phyloP scores from a whole-genome alignment of 2,888 invertebrate genomes.

The Drosophila kuntzei region DNA sequence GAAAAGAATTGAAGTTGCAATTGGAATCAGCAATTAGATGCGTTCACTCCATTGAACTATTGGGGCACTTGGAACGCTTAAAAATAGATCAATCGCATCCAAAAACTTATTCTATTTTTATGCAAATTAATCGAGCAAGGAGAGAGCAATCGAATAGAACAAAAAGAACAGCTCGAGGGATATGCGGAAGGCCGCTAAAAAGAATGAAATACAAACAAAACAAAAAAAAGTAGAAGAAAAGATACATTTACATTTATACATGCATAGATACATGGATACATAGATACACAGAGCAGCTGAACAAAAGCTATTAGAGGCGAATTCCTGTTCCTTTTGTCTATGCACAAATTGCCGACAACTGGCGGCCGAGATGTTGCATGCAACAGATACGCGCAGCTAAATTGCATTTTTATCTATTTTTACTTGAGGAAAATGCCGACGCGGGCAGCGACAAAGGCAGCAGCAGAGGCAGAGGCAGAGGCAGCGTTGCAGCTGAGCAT shows the following conservation, averaged over 20 bases:
- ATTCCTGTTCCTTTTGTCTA: slow-evolving; percentile 80
- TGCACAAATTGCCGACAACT: slow-evolving; percentile 75
- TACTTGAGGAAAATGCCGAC: slow-evolving; percentile 73
- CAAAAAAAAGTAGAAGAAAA: slow-evolving; percentile 7
- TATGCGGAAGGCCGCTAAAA: slow-evolving; percentile 14
- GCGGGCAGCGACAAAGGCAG: slow-evolving; percentile 16
- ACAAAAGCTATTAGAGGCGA: slow-evolving; percentile 69
- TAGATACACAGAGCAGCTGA: slow-evolving; percentile 25
- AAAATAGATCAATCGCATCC: slow-evolving; percentile 59
- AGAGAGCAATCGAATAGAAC: slow-evolving; percentile 18
- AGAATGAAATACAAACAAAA: slow-evolving; percentile 1
- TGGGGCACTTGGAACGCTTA: slow-evolving; percentile 51
- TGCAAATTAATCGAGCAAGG: slow-evolving; percentile 72
- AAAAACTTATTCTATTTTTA: slow-evolving; percentile 69
- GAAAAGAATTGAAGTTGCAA: slow-evolving; percentile 8
- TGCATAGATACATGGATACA: background rate
- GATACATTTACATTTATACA: slow-evolving; percentile 41
- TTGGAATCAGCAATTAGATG: slow-evolving; percentile 26
- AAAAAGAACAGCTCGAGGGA: slow-evolving; percentile 16
- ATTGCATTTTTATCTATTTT: slow-evolving; percentile 81
- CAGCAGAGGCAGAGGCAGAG: slow-evolving; percentile 8
- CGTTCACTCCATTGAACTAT: slow-evolving; percentile 5
- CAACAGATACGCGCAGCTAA: slow-evolving; percentile 56
- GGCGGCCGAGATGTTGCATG: slow-evolving; percentile 42
- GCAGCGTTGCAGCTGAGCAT: slow-evolving; percentile 41